Evolutionary conservation across 2,113 vertebrate genomes (phyloP).

Genomic region (Cnemophilus loriae): DNA sequence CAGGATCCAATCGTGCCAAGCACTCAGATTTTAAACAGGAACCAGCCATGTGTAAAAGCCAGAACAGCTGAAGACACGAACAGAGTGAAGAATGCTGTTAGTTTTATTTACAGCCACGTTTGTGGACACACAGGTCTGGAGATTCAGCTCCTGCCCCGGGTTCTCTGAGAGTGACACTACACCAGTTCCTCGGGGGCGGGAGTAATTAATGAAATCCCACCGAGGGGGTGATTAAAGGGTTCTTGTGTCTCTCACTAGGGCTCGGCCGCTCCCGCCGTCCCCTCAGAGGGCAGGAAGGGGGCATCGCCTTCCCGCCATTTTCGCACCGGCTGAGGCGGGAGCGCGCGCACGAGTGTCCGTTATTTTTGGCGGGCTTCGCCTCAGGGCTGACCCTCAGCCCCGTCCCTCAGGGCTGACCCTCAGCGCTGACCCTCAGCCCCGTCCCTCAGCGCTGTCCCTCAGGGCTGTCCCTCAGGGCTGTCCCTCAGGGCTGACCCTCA

Average conservation of each 20-base stretch:
- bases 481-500: not conserved
- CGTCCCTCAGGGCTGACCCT: not conserved
- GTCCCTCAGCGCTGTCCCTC: not conserved
- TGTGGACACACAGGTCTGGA: accelerated
- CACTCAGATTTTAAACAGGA: not conserved
- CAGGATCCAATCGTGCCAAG: not conserved
- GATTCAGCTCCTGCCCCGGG: accelerated
- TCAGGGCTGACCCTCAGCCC: not conserved
- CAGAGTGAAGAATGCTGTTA: accelerated
- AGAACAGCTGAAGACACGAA: not conserved
- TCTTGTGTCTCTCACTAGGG: accelerated
- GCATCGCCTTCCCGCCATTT: not conserved
- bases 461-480: accelerated
- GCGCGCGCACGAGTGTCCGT: accelerated
- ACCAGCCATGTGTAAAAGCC: not conserved
- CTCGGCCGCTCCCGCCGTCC: no score
- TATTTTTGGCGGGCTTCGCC: not conserved
- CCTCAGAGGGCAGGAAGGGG: not conserved
- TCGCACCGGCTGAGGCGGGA: accelerated
- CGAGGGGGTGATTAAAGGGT: accelerated
- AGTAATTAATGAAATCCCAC: not conserved
- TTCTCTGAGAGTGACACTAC: not conserved
- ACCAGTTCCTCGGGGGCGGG: accelerated
- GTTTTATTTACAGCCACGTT: not conserved
- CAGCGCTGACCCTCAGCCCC: not conserved